Evolutionary conservation across 2,797 vertebrate genomes (phyloP), one percentile per base, ranked within the genome.

Genomic region (Sebastes hubbsi): DNA sequence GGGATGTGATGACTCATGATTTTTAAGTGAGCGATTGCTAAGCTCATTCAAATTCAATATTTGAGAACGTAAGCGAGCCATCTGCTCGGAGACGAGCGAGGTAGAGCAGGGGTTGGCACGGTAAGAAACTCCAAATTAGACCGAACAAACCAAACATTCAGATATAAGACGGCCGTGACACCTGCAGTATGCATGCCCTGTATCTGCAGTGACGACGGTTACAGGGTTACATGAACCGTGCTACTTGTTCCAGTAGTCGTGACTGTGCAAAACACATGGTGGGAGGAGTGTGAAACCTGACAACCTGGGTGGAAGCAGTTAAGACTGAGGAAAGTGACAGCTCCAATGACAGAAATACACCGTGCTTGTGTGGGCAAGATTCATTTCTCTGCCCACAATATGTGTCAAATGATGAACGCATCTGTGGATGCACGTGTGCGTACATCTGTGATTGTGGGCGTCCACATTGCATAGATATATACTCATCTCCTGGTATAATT

Each of bases 31-130:
- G 61, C 32, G 49, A 88, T 82, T 79, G 82, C 32, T 42, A 86
- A 83, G 84, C 70, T 86, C 77, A 77, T 88, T 87, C 70, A 72
- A 75, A 87, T 87, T 83, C 82, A 88, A 89, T 89, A 88, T 84
- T 75, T 69, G 66, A 62, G 75, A 84, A 82, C 69, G 80, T 61
- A 78, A 68, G 80, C 49, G 54, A 81, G 71, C 84, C 86, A 88
- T 87, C 83, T 88, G 89, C 64, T 81, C 2, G 9, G 61, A 75
- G 61, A 78, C 6, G 27, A 76, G 27, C 5, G 36, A 73, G 42
- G 61, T 49, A 12, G 38, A 52, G 52, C 22, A 9, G 24, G 49
- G 13, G 22, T 56, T 20, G 16, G 60, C 34, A 14, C 49, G 69
- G 56, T 76, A 77, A 74, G 72, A 76, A 61, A 6, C 60, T 72